A percentile compares a stretch with the other conserved stretches of the same genome.
Evolutionary conservation across 1,140 invertebrate species (phyloP).

Genomic region (Charaxes varanes): DNA sequence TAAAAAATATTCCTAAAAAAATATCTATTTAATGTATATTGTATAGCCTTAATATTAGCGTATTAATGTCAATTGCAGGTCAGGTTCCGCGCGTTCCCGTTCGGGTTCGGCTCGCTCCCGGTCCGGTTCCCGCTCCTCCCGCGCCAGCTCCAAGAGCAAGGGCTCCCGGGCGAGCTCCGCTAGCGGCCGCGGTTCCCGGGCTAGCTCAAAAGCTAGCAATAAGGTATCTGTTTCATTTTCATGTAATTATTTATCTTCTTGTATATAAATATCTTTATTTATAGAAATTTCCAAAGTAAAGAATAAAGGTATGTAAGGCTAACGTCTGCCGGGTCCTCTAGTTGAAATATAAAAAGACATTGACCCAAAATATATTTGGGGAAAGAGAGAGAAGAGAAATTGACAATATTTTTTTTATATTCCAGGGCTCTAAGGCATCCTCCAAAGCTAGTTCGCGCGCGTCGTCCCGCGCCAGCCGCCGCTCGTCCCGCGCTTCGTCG

Average conservation of each 20-base stretch:
- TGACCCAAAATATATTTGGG: too few species aligned
- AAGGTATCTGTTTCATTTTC: constrained; percentile 34
- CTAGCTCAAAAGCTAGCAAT: constrained; percentile 45
- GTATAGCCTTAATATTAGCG: too few species aligned
- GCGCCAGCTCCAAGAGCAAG: constrained; percentile 44
- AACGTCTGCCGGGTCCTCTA: too few species aligned
- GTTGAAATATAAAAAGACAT: too few species aligned
- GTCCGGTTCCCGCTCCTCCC: constrained; percentile 43
- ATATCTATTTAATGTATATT: too few species aligned
- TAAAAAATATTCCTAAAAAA: too few species aligned
- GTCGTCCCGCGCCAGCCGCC: constrained; percentile 31
- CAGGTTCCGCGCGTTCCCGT: constrained; percentile 18
- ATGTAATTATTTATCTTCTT: too few species aligned
- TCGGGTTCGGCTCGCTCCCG: constrained; percentile 28
- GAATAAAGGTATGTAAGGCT: too few species aligned
- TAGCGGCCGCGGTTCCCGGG: constrained; percentile 31
- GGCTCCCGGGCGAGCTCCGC: constrained; percentile 33
- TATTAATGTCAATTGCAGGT: constrained; percentile 11
- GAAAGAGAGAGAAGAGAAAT: too few species aligned
- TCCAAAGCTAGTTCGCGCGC: constrained; percentile 53
- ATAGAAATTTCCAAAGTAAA: too few species aligned
- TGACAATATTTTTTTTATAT: too few species aligned
- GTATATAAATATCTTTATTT: too few species aligned
- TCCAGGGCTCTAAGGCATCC: constrained; percentile 46
- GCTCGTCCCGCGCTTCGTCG: constrained; percentile 45